Evolutionary conservation across 2,888 invertebrate genomes (phyloP).

Genomic region (Chrysomela aeneicollis): DNA sequence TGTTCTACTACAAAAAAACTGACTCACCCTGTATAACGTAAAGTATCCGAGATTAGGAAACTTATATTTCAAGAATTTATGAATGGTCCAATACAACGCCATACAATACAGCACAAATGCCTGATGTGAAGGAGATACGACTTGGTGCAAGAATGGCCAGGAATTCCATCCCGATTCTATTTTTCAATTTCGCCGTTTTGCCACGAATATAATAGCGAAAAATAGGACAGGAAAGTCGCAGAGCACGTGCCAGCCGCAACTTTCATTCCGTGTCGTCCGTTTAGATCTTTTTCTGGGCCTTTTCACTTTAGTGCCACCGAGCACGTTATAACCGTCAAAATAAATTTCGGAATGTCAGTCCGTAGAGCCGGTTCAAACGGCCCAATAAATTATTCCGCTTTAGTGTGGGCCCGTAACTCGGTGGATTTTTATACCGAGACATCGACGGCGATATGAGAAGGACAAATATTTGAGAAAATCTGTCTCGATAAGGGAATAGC

Average conservation of each 20-base stretch:
- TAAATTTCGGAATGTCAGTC: conserved; percentile 40
- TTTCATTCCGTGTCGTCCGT: neutral
- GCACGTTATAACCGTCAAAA: conserved; percentile 41
- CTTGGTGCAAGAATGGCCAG: neutral
- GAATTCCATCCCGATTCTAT: neutral
- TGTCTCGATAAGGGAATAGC: neutral
- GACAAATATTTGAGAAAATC: conserved; percentile 29
- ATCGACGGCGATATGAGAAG: conserved; percentile 37
- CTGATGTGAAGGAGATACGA: neutral
- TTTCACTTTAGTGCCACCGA: conserved; percentile 32
- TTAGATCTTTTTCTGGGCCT: conserved; percentile 16
- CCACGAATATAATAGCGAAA: neutral
- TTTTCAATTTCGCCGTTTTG: neutral
- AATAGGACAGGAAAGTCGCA: conserved; percentile 2
- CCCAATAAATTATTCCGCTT: conserved; percentile 38
- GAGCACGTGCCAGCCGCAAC: conserved; percentile 5
- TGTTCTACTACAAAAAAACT: no score
- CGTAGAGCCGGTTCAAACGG: conserved; percentile 35
- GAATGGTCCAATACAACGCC: neutral
- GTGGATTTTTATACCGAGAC: conserved; percentile 37
- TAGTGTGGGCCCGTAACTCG: conserved; percentile 34
- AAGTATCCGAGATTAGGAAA: no score
- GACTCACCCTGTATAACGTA: no score
- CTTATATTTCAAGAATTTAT: neutral
- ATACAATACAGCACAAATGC: neutral